These are phyloP conservation scores for Physella acuta DNA, from an alignment of 1,140 invertebrate species.

Conservation along the genomic window DNA sequence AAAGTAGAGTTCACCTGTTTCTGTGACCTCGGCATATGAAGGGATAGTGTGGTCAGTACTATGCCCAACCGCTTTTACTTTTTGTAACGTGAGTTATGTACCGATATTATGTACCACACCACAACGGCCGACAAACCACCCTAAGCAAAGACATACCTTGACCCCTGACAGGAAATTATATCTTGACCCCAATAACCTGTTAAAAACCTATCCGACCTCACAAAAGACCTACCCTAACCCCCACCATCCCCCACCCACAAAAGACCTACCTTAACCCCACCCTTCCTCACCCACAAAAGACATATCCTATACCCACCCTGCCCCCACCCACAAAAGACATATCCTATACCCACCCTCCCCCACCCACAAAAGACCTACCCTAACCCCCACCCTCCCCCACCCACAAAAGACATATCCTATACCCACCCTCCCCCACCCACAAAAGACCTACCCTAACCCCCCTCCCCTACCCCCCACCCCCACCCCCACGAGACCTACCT, in stretches of 20 bases:
- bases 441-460: conserved; percentile 62
- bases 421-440: conserved; percentile 57
- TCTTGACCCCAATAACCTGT: neutral
- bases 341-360: too few relatives aligned
- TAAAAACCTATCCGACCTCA: neutral
- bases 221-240: neutral
- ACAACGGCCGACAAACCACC: too few relatives aligned
- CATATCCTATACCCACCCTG: conserved; percentile 40
- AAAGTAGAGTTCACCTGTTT: too few relatives aligned
- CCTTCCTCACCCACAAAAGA: conserved; percentile 65
- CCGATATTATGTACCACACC: too few relatives aligned
- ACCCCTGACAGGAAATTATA: neutral
- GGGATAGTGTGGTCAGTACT: too few relatives aligned
- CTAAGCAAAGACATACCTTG: neutral
- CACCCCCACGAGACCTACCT: conserved; percentile 47
- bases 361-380: conserved; percentile 53
- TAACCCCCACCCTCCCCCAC: conserved; percentile 64
- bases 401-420: conserved; percentile 63
- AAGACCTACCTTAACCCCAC: conserved; percentile 62
- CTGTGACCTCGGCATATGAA: too few relatives aligned
- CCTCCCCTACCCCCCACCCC: neutral
- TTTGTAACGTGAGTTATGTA: too few relatives aligned
- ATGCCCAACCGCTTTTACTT: too few relatives aligned
- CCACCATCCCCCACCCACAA: neutral
- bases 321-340: conserved; percentile 31